phyloP scores from a whole-genome alignment of 2,888 invertebrate species.

The Rambutsinella grinnellia region DNA sequence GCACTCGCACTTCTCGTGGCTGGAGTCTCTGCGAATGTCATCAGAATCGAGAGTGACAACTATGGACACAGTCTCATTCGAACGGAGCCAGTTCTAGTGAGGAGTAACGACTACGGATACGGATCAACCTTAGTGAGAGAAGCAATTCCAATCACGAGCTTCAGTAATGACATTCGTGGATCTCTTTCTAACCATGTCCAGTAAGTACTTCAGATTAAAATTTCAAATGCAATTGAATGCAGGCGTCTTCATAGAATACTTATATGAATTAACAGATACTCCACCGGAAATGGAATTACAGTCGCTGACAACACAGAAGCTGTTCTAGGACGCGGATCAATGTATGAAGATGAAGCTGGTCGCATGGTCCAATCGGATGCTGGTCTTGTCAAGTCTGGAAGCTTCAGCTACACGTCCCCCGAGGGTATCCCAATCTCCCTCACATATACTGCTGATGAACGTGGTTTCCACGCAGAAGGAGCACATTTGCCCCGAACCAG shows the following conservation, averaged over 20 bases:
- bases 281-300: conserved; percentile 16
- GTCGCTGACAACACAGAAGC: conserved; percentile 1
- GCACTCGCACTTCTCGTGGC: conserved; percentile 10
- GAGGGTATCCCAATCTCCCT: not conserved
- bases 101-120: too few relatives aligned
- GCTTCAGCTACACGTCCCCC: conserved; percentile 14
- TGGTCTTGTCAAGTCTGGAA: not conserved
- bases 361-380: not conserved
- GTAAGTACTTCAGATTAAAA: too few relatives aligned
- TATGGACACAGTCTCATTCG: not conserved
- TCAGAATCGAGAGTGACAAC: not conserved
- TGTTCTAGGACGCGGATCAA: not conserved
- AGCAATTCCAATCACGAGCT: conserved; percentile 22
- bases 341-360: conserved; percentile 4
- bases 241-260: too few relatives aligned
- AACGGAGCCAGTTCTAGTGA: too few relatives aligned
- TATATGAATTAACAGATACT: too few relatives aligned
- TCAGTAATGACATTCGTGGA: conserved; percentile 9
- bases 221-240: too few relatives aligned
- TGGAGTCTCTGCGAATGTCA: conserved; percentile 3
- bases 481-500: conserved; percentile 2
- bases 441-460: not conserved
- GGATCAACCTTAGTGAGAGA: not conserved
- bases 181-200: not conserved
- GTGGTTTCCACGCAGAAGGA: conserved; percentile 2